Evolutionary conservation across 2,797 vertebrate species (phyloP).

Genomic region (Toxotes lorentzi): DNA sequence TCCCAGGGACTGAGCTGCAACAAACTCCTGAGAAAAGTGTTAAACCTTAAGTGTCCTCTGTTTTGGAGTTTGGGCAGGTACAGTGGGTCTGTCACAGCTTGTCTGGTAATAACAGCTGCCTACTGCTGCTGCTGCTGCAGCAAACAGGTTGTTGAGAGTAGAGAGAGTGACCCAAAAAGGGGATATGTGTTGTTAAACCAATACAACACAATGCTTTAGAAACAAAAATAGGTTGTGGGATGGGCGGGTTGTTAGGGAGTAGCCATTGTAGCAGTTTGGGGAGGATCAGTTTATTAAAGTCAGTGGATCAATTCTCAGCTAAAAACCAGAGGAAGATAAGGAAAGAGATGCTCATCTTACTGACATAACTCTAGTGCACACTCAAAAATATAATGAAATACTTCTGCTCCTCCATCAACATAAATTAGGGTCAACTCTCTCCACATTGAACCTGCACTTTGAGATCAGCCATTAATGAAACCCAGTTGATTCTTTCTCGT

Average conservation of each 20-base stretch:
- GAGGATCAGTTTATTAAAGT: not conserved
- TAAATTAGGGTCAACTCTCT: constrained; percentile 49
- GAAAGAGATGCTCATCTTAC: not conserved
- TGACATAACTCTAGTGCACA: constrained; percentile 16
- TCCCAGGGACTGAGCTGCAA: too few species aligned
- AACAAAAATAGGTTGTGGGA: not conserved
- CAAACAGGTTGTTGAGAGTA: not conserved
- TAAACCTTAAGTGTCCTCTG: not conserved
- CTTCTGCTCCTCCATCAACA: constrained; percentile 32
- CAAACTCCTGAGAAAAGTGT: not conserved
- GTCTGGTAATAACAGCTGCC: too few species aligned
- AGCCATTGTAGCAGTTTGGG: not conserved
- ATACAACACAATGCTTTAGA: not conserved
- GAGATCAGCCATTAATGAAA: constrained; percentile 49
- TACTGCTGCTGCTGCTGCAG: not conserved
- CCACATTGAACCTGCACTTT: constrained; percentile 44
- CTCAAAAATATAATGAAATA: constrained; percentile 27
- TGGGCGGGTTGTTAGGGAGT: not conserved
- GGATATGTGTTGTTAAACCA: not conserved
- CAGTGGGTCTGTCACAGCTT: too few species aligned
- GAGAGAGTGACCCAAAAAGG: not conserved
- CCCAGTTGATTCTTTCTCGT: constrained; percentile 42
- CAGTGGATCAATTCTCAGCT: not conserved
- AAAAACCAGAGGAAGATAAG: not conserved
- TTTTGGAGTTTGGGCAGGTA: not conserved